These are phyloP conservation scores for Hypena proboscidalis DNA, from an alignment of 2,888 invertebrate genomes.

Conservation along the genomic window DNA sequence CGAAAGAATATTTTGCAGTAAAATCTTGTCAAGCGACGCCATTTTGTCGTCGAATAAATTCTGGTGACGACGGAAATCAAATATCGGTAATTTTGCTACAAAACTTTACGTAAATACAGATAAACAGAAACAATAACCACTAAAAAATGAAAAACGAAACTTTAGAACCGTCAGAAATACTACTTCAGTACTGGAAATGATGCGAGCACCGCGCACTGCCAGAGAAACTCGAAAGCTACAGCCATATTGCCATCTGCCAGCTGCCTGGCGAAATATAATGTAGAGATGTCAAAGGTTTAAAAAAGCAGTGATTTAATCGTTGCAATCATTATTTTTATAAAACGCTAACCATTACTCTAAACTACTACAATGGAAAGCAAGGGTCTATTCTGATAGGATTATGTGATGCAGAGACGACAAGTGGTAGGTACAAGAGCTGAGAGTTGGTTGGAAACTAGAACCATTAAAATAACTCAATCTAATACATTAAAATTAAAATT, in stretches of 20 bases:
- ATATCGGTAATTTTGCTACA: conserved; percentile 69
- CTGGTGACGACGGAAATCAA: conserved; percentile 83
- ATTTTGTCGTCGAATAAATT: conserved; percentile 85
- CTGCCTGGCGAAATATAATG: conserved; percentile 49
- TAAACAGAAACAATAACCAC: conserved; percentile 73
- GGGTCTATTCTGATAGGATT: too few species aligned
- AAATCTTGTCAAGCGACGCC: conserved; percentile 85
- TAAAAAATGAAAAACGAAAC: conserved; percentile 79
- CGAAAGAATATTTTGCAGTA: conserved; percentile 78
- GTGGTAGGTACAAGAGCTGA: too few species aligned
- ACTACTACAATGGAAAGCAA: too few species aligned
- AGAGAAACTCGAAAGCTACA: conserved; percentile 81
- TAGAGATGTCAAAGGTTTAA: conserved; percentile 39
- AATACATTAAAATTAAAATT: too few species aligned
- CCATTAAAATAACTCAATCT: too few species aligned
- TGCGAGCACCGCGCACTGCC: conserved; percentile 82
- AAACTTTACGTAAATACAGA: conserved; percentile 66
- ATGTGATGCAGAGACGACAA: too few species aligned
- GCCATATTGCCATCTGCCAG: conserved; percentile 81
- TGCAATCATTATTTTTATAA: too few species aligned
- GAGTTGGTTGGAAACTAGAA: too few species aligned
- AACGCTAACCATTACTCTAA: too few species aligned
- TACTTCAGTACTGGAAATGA: conserved; percentile 73
- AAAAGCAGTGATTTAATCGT: too few species aligned
- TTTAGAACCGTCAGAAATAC: conserved; percentile 78